Evolutionary conservation across 2,888 invertebrate genomes (phyloP), one percentile per base, ranked within the genome.

Genomic region (Malthinus flaveolus): DNA sequence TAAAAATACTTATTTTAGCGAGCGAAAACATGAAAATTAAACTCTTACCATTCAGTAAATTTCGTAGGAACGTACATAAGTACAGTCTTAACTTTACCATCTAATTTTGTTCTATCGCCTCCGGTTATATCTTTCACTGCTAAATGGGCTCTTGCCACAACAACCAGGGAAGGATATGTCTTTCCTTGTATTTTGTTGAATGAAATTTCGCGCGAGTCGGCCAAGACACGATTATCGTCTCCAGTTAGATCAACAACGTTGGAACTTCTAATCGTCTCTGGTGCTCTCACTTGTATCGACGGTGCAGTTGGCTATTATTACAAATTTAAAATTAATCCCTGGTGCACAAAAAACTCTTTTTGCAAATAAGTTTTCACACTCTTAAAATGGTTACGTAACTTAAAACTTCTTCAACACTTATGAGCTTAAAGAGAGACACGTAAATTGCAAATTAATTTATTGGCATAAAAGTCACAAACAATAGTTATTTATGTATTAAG

Each of bases 131-230:
- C 89, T 73, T 89, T 89, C 0, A 86, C 83, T 53, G 87, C 85
- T 0, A 94, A 82, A 79, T 88, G 88, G 0, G 93, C 92, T 32
- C 91, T 85, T 0, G 93, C 93, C 12, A 90, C 85, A 0, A 94
- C 93, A 32, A 93, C 91, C 48, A 94, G 79, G 0, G 93, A 93
- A 0, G 93, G 93, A 78, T 89, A 93, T 0, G 93, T 93, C 76
- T 92, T 90, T 35, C 91, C 88, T 79, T 87, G 87, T 53, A 90
- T 76, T 75, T 91, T 91, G 72, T 88, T 89, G 70, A 90, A 89
- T 0, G 89, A 86, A 2, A 91, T 86, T 76, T 92, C 91, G 42
- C 85, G 80, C 0, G 87, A 86, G 70, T 89, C 87, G 0, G 88
- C 86, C 0, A 84, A 80, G 67, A 87, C 85, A 63, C 84, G 83